Evolutionary conservation across 2,113 vertebrate species (phyloP).

Genomic region (Ahaetulla prasina): DNA sequence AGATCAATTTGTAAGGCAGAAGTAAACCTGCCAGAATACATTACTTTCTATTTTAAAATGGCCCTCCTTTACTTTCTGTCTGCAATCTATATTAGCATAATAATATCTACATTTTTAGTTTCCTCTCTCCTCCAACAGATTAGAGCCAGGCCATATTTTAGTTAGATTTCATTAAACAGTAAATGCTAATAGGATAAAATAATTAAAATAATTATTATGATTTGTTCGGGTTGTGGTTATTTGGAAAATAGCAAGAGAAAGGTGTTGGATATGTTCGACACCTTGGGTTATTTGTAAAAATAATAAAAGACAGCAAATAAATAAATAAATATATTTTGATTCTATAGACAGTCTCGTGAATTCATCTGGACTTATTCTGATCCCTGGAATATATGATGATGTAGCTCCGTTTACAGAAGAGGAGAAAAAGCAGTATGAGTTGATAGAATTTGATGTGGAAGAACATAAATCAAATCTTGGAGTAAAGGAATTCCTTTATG

Average conservation of each 20-base stretch:
- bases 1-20: not conserved
- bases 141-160: not conserved
- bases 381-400: constrained; percentile 82
- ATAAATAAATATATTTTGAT: too few relatives aligned
- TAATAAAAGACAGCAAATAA: too few relatives aligned
- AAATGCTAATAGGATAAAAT: not conserved
- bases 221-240: not conserved
- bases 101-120: not conserved
- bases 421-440: constrained; percentile 75
- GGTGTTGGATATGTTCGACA: too few relatives aligned
- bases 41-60: not conserved
- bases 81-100: not conserved
- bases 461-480: constrained; percentile 72
- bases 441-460: constrained; percentile 79
- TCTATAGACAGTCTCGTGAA: constrained; percentile 81
- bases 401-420: constrained; percentile 76
- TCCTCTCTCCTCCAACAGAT: not conserved
- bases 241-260: too few relatives aligned
- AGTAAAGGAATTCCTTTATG: constrained; percentile 76
- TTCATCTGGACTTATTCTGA: constrained; percentile 78
- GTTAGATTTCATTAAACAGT: not conserved
- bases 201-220: not conserved
- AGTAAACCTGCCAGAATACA: not conserved
- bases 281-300: too few relatives aligned
- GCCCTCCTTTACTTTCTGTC: not conserved